Evolutionary conservation across 2,888 invertebrate species (phyloP).

Genomic region (Odontothrips loti): DNA sequence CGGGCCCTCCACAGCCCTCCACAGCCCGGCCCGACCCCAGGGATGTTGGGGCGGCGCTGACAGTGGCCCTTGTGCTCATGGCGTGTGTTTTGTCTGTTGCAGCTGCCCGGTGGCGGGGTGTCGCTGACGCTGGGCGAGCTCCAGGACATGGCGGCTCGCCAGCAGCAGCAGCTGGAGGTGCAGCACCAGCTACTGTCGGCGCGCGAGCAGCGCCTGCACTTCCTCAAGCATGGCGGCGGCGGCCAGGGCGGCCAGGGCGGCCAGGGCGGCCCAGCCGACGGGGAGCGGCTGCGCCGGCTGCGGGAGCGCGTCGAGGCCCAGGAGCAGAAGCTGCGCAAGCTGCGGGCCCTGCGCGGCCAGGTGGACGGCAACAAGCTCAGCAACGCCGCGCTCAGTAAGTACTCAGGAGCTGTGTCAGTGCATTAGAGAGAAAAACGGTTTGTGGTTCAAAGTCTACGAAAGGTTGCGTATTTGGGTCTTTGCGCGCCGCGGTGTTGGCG

Average conservation of each 20-base stretch:
- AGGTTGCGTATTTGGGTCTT: too few species aligned
- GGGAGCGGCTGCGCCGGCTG: constrained; percentile 78
- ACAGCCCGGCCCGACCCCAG: background rate
- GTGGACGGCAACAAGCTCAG: constrained; percentile 88
- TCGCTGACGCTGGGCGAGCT: constrained; percentile 91
- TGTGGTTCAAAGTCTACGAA: too few species aligned
- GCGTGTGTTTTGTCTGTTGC: constrained; percentile 1
- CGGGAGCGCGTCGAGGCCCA: constrained; percentile 91
- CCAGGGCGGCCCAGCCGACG: constrained; percentile 79
- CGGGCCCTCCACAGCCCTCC: background rate
- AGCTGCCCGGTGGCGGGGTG: constrained; percentile 48
- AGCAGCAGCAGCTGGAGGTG: constrained; percentile 96
- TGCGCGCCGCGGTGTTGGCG: too few species aligned
- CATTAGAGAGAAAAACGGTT: too few species aligned
- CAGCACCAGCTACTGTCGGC: constrained; percentile 89
- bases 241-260: constrained; percentile 91
- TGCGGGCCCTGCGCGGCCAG: constrained; percentile 88
- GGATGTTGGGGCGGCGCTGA: too few species aligned
- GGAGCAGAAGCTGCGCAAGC: constrained; percentile 86
- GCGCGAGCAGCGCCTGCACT: constrained; percentile 87
- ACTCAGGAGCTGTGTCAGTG: constrained; percentile 35
- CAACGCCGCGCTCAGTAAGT: constrained; percentile 87
- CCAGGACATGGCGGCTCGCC: constrained; percentile 95
- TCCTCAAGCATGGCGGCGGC: constrained; percentile 89
- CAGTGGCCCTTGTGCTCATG: background rate